Conservation (phyloP, 2,797 vertebrate species). For the Urosaurus nigricauda region DNA sequence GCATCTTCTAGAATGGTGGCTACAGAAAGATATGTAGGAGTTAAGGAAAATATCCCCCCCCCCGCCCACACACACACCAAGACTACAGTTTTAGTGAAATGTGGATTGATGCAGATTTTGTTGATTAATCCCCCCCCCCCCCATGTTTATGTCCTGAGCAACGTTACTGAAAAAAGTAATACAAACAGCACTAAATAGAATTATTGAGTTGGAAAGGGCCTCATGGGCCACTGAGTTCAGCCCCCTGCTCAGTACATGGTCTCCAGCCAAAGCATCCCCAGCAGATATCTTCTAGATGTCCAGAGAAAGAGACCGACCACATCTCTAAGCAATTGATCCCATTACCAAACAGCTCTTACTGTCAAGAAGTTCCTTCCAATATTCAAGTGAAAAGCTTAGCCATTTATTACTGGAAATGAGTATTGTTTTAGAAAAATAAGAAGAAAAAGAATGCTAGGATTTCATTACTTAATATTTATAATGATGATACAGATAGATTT, state of each 20-base stretch:
- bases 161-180: background rate
- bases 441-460: background rate
- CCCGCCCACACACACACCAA: too few relatives aligned
- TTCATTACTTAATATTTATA: background rate
- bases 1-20: background rate
- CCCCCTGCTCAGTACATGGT: too few relatives aligned
- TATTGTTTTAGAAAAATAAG: background rate
- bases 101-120: background rate
- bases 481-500: background rate
- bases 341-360: too few relatives aligned
- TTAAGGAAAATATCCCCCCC: background rate
- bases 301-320: too few relatives aligned
- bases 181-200: background rate
- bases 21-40: background rate
- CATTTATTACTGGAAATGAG: background rate
- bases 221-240: too few relatives aligned
- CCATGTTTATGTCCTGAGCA: background rate
- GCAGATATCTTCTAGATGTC: too few relatives aligned
- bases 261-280: too few relatives aligned
- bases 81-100: slow-evolving; percentile 1
- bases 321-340: too few relatives aligned
- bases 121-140: too few relatives aligned
- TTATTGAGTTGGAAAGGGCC: too few relatives aligned
- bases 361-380: too few relatives aligned
- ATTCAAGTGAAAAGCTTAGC: too few relatives aligned